Evolutionary conservation across 1,140 invertebrate genomes (phyloP), one percentile per base, ranked within the genome.

Genomic region (Brachionus calyciflorus): DNA sequence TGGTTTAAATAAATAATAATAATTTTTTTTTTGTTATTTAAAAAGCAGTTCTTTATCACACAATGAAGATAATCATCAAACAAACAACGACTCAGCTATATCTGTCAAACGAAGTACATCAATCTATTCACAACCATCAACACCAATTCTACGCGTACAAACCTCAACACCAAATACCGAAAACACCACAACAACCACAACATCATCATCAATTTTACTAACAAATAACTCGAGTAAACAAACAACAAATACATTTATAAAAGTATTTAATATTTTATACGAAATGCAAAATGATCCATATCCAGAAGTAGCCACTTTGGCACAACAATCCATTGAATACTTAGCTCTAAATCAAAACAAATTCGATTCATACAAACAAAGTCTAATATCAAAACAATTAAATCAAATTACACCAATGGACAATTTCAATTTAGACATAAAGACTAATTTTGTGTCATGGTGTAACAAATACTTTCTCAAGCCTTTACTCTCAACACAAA

Each of bases 201-300:
- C 44, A 46, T 14, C 44, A n/a, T 14, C 5, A 46, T 14, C n/a
- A 10, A 17, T 46, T 46, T 14, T n/a, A n/a, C 3, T 28, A 57
- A 9, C 21, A 3, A 10, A 6, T 10, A 57, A 57, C 24, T 6
- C 7, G 3, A 33, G 46, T 28, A 55, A 51, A 21, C 69, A 40
- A 19, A 51, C 69, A 6, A 73, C 28, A 5, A 73, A 51, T 28
- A n/a, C 51, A 26, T 73, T 73, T n/a, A 7, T n/a, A 7, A 49
- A 41, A 3, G 69, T 30, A 3, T 48, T 10, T 10, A 6, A 7
- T 37, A 33, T 49, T 2, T 46, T 73, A n/a, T 10, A 21, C 46
- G 46, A 49, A 21, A 24, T 73, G 69, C 69, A 73, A 37, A 37
- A 30, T 19, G 69, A 73, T 17, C 69, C 69, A 28, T 37, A 55